Evolutionary conservation across 2,797 vertebrate genomes (phyloP).

Genomic region (Coracias cyanogaster): DNA sequence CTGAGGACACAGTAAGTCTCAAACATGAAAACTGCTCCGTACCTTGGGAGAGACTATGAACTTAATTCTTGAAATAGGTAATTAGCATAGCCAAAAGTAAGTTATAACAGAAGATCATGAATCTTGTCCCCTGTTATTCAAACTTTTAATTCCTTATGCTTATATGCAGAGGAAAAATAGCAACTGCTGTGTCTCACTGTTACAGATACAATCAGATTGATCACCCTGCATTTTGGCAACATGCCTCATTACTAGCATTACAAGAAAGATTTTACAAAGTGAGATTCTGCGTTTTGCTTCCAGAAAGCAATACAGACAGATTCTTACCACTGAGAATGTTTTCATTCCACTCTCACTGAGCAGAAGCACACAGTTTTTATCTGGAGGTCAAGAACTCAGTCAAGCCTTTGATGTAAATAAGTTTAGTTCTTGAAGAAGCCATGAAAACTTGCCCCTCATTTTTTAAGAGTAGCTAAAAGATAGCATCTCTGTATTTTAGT

Average conservation of each 20-base stretch:
- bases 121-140: neutral
- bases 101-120: fast-evolving
- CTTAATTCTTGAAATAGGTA: neutral
- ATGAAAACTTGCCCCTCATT: neutral
- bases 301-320: neutral
- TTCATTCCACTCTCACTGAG: neutral
- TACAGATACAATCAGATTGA: neutral
- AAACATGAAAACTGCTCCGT: neutral
- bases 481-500: neutral
- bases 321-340: neutral
- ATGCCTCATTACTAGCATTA: neutral
- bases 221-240: neutral
- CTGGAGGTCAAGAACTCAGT: neutral
- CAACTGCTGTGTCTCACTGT: fast-evolving
- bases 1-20: neutral
- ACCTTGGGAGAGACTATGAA: neutral
- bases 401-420: neutral
- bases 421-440: neutral
- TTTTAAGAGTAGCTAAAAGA: neutral
- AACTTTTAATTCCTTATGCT: neutral
- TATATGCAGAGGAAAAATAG: neutral
- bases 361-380: neutral
- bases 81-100: neutral
- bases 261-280: neutral
- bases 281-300: neutral